phyloP scores from a whole-genome alignment of 2,888 invertebrate species.

The Agonum fuliginosum region DNA sequence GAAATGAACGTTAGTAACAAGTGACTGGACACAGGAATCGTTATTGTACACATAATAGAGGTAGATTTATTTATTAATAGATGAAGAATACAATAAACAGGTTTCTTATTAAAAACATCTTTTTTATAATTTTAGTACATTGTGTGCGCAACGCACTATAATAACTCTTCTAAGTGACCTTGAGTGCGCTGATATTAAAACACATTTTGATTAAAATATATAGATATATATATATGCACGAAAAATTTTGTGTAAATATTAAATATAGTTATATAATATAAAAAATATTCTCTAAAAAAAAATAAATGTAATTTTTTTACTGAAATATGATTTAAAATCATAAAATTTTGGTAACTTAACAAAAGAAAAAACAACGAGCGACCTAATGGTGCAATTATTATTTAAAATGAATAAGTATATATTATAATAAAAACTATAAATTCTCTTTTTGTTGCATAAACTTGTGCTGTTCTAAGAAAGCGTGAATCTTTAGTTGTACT shows the following conservation, averaged over 20 bases:
- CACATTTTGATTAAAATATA: constrained; percentile 38
- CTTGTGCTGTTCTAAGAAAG: constrained; percentile 53
- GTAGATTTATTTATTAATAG: constrained; percentile 74
- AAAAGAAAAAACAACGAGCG: constrained; percentile 35
- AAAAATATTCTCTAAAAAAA: constrained; percentile 49
- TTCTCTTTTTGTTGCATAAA: constrained; percentile 32
- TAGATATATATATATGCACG: too few species aligned
- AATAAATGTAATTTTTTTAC: constrained; percentile 9
- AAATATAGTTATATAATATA: constrained; percentile 21
- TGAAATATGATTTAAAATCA: constrained; percentile 43
- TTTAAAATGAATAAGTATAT: constrained; percentile 18
- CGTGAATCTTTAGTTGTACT: constrained; percentile 51
- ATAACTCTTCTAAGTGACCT: constrained; percentile 40
- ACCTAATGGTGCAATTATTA: constrained; percentile 43
- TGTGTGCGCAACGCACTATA: constrained; percentile 46
- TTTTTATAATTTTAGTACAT: constrained; percentile 54
- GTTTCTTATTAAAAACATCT: constrained; percentile 67
- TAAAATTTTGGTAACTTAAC: constrained; percentile 58
- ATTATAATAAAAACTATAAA: constrained; percentile 30
- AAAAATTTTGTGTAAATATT: constrained; percentile 21
- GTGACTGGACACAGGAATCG: constrained; percentile 28
- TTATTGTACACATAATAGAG: constrained; percentile 68
- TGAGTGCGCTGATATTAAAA: constrained; percentile 25
- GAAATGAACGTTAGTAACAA: constrained; percentile 43
- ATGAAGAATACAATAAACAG: constrained; percentile 72